These are phyloP conservation scores for Melanerpes aurifrons DNA, from an alignment of 2,113 vertebrate genomes.

Conservation along the genomic window DNA sequence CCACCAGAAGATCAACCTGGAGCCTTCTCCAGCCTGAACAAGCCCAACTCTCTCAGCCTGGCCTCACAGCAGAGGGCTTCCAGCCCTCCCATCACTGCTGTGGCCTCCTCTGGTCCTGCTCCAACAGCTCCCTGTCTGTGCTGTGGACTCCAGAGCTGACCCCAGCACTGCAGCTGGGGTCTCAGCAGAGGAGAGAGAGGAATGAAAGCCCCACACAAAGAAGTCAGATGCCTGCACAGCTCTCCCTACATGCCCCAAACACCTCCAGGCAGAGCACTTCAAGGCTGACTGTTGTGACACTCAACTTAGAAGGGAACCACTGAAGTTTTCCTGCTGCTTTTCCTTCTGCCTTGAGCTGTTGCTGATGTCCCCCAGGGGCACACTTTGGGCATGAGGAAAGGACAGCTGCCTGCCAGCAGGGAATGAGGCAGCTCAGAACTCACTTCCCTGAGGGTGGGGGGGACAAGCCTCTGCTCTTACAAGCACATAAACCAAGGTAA, in stretches of 20 bases:
- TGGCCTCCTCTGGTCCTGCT: too few relatives aligned
- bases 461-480: not conserved
- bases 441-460: accelerated
- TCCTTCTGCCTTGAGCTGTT: not conserved
- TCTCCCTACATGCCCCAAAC: not conserved
- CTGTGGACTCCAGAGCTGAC: too few relatives aligned
- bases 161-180: too few relatives aligned
- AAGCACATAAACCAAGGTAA: not conserved
- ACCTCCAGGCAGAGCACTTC: not conserved
- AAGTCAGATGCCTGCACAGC: not conserved
- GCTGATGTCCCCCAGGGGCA: not conserved
- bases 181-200: not conserved
- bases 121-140: too few relatives aligned
- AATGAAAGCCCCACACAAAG: not conserved
- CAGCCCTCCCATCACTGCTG: too few relatives aligned
- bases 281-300: accelerated
- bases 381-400: not conserved
- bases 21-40: too few relatives aligned
- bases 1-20: too few relatives aligned
- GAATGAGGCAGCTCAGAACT: not conserved
- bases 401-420: not conserved
- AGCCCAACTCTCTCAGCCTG: too few relatives aligned
- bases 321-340: not conserved
- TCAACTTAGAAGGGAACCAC: not conserved
- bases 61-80: too few relatives aligned